A percentile compares a stretch with the other conserved stretches of the same genome.
Conservation (phyloP, 2,113 vertebrate genomes). For the Strix aluco region DNA sequence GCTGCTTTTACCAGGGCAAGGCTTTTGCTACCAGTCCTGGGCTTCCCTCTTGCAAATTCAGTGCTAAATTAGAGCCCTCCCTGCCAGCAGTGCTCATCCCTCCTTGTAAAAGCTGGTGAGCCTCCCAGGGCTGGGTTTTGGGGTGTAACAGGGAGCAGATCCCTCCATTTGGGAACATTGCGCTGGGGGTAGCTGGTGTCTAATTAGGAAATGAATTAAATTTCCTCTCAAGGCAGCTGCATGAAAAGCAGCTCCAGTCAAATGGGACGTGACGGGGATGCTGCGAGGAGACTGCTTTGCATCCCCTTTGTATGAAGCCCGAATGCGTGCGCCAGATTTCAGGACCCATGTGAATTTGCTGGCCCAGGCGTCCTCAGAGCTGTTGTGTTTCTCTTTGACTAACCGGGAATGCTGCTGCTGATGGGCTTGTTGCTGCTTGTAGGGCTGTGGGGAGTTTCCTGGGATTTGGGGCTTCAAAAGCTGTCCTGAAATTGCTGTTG, state of each 20-base stretch:
- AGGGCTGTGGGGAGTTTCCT: neutral
- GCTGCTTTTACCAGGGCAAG: neutral
- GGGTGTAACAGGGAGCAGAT: neutral
- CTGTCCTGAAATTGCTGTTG: neutral
- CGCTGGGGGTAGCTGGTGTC: neutral
- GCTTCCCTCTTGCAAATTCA: neutral
- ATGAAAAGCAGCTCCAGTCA: slow-evolving; percentile 65
- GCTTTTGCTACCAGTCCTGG: neutral
- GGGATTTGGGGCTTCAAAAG: neutral
- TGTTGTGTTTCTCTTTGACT: neutral
- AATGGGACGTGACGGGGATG: slow-evolving; percentile 58
- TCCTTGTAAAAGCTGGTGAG: neutral
- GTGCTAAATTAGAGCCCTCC: neutral
- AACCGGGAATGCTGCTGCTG: neutral
- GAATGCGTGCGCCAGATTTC: slow-evolving; percentile 17
- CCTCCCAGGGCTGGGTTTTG: neutral
- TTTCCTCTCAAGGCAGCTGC: slow-evolving; percentile 56
- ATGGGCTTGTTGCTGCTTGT: neutral
- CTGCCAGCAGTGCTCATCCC: neutral
- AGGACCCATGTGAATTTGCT: slow-evolving; percentile 53
- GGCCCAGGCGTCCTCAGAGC: neutral
- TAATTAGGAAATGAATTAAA: slow-evolving; percentile 54
- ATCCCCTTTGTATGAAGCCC: slow-evolving; percentile 51
- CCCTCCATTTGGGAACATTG: neutral
- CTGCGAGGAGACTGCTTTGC: slow-evolving; percentile 64